Conservation (phyloP, 2,888 invertebrate genomes). For the Leptogaster cylindrica region DNA sequence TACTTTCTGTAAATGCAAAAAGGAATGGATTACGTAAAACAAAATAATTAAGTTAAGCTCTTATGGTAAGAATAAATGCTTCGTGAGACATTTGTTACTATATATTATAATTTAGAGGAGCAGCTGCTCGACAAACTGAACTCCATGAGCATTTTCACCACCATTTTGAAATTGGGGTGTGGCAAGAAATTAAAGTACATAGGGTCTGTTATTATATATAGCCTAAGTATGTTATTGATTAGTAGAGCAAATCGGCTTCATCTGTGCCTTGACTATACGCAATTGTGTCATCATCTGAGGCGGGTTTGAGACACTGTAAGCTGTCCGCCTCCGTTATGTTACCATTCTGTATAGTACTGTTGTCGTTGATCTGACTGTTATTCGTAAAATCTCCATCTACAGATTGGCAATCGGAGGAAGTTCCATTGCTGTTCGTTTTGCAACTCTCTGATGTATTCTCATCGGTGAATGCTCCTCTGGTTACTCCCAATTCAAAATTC, state of each 20-base stretch:
- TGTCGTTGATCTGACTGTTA: background rate
- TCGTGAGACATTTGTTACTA: too few relatives aligned
- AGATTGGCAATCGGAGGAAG: slow-evolving; percentile 10
- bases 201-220: background rate
- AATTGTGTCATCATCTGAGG: slow-evolving; percentile 58
- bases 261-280: slow-evolving; percentile 62
- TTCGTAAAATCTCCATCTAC: too few relatives aligned
- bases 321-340: slow-evolving; percentile 51
- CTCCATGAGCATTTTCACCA: too few relatives aligned
- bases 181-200: too few relatives aligned
- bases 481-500: slow-evolving; percentile 81
- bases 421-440: slow-evolving; percentile 21
- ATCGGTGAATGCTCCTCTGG: slow-evolving; percentile 61
- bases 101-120: too few relatives aligned
- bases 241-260: slow-evolving; percentile 61
- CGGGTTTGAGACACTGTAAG: slow-evolving; percentile 57
- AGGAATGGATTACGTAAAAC: too few relatives aligned
- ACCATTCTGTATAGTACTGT: slow-evolving; percentile 26
- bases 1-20: too few relatives aligned
- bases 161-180: too few relatives aligned
- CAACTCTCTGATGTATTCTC: background rate
- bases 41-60: too few relatives aligned
- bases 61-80: too few relatives aligned
- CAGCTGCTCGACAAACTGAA: too few relatives aligned
- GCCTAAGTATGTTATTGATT: slow-evolving; percentile 39